Evolutionary conservation across 2,797 vertebrate species (phyloP), one percentile per base, ranked within the genome.

Genomic region (Corythornis leucogaster): DNA sequence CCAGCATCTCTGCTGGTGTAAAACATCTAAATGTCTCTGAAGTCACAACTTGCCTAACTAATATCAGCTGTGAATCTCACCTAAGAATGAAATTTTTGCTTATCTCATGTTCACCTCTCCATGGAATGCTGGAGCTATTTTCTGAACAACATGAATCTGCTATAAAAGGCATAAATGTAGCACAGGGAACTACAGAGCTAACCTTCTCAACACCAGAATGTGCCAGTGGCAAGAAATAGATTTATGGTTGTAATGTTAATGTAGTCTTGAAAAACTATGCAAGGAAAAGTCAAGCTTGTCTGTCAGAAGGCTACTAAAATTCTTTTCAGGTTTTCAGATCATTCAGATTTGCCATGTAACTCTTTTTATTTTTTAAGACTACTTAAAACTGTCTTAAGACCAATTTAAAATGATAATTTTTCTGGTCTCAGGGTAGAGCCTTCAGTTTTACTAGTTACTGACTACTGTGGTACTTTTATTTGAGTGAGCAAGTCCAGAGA

Each of bases 31-130:
- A 78, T 90, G 84, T 87, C 80, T 94, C 91, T 90, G 78, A 87
- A 96, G 93, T 94, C 79, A 82, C 88, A 89, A 92, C 71, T 91
- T 93, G 80, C 68, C 80, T 90, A 91, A 66, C 74, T 88, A 84
- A 90, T 67, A 87, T 90, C 95, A 96, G 95, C 84, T 94, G 94
- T 85, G 93, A 93, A 80, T 95, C 64, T 92, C 83, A 75, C 83
- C 68, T 54, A 88, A 66, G 78, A 66, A 58, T 66, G 78, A 46
- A 11, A n/a, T 69, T 93, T 78, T 85, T 92, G 71, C 75, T 76
- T 66, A 84, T 92, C 63, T 91, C 69, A 66, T 87, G 75, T 71
- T 87, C 84, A 88, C 88, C 61, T 73, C 76, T 87, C 75, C 63
- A 43, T 82, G 90, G 69, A 90, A 80, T 71, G 64, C 89, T 84